phyloP scores from a whole-genome alignment of 2,113 vertebrate species.

The Scortum barcoo region DNA sequence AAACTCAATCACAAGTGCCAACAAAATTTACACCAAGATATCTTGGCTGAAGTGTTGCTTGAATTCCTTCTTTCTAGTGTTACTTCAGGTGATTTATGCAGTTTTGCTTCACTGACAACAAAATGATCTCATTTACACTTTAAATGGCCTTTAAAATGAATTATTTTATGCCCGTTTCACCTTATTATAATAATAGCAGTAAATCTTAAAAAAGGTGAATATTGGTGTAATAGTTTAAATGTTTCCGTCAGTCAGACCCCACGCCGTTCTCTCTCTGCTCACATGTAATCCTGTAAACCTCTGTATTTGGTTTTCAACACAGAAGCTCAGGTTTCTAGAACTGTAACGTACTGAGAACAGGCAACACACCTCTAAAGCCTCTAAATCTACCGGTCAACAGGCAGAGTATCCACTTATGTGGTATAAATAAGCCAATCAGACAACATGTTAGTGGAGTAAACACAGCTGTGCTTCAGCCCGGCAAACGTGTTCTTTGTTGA shows the following conservation, averaged over 20 bases:
- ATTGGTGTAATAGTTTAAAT: neutral
- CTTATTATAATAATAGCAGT: neutral
- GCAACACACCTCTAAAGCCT: neutral
- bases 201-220: too few relatives aligned
- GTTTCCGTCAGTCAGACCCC: neutral
- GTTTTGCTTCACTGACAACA: neutral
- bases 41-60: neutral
- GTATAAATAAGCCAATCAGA: neutral
- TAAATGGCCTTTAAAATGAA: neutral
- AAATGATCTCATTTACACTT: neutral
- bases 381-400: neutral
- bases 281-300: conserved; percentile 15
- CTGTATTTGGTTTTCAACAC: conserved; percentile 36
- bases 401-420: neutral
- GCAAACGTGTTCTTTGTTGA: neutral
- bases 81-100: neutral
- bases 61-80: conserved; percentile 6
- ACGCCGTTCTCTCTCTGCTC: neutral
- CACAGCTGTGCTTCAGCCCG: neutral
- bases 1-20: neutral
- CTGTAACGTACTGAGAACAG: neutral
- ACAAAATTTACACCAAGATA: neutral
- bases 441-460: neutral
- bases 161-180: neutral
- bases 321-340: neutral